Base-by-base conservation (phyloP, 1,140 invertebrate genomes). In the Leptonema lineaticorne region DNA sequence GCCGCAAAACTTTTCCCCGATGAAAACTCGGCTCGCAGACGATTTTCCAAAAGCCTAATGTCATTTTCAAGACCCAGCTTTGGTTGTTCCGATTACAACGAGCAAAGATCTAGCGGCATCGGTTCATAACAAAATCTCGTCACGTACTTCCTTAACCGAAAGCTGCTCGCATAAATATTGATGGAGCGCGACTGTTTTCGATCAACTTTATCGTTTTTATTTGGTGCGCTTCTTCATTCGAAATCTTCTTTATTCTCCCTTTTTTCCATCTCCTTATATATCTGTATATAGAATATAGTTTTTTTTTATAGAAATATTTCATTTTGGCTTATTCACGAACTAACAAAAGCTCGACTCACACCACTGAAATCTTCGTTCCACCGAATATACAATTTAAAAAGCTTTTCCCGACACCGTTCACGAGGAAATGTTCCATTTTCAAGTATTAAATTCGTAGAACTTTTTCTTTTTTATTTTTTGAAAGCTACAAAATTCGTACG, bases 151-250 rank as follows among this genome's bases (percentile, higher is more conserved):
- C 70, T 71, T 71, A 71, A 71, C 67, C 70, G 67, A 69, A 71
- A 71, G 67, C 63, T 71, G 67, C 53, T 63, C 58, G 46, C 67
- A 71, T 71, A 65, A 71, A 71, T 71, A 71, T 71, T 71, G 70
- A 71, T 71, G 67, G 70, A 60, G 45, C 67, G 67, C 62, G 67
- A 68, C 70, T 71, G 70, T 71, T 71, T 71, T 71, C 70, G 70
- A 69, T 71, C 70, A 71, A 65, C 53, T 66, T 69, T 71, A 71
- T 71, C 67, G 70, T 66, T 71, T 71, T 71, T 71, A 69, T 71
- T 68, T 66, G 56, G 53, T 69, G 57, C 66, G 56, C 27, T 66
- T 28, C 62, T 46, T 58, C 56, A 53, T 37, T 37, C 58, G 29
- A 56, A 20, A 2, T 57, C 64, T 29, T 53, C 45, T 58, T 46